A percentile compares a stretch with the other conserved stretches of the same genome.
Evolutionary conservation across 2,888 invertebrate genomes (phyloP).

Genomic region (Megalurothrips usitatus): DNA sequence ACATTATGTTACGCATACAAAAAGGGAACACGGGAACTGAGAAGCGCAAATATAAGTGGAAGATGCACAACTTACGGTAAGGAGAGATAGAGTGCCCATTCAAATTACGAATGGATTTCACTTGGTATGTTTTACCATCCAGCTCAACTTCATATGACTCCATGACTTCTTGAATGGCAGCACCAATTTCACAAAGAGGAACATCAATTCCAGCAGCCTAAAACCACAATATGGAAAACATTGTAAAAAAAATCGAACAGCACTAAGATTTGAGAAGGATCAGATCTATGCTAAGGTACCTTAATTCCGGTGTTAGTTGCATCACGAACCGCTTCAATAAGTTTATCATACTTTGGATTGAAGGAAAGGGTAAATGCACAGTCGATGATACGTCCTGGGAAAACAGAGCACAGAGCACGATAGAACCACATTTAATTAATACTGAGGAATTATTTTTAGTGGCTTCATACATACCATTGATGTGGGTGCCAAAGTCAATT

Average conservation of each 20-base stretch:
- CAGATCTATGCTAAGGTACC: conserved; percentile 42
- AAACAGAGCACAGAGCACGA: conserved; percentile 25
- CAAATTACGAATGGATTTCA: conserved; percentile 95
- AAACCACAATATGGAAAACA: conserved; percentile 29
- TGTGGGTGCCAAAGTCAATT: conserved; percentile 97
- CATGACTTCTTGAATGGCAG: conserved; percentile 98
- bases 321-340: conserved; percentile 92
- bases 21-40: neutral
- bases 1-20: conserved; percentile 32
- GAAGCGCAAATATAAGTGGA: neutral
- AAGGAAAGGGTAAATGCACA: conserved; percentile 98
- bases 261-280: conserved; percentile 1
- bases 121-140: conserved; percentile 91
- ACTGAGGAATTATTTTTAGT: neutral
- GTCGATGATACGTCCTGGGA: conserved; percentile 81
- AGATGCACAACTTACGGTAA: conserved; percentile 71
- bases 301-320: conserved; percentile 98
- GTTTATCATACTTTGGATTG: conserved; percentile 90
- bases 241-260: neutral
- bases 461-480: conserved; percentile 63
- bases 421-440: conserved; percentile 3
- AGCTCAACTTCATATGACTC: conserved; percentile 97
- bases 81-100: conserved; percentile 99
- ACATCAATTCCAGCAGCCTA: conserved; percentile 92
- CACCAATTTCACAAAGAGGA: conserved; percentile 92